phyloP scores from a whole-genome alignment of 2,113 vertebrate genomes.

The Chamaea fasciata region DNA sequence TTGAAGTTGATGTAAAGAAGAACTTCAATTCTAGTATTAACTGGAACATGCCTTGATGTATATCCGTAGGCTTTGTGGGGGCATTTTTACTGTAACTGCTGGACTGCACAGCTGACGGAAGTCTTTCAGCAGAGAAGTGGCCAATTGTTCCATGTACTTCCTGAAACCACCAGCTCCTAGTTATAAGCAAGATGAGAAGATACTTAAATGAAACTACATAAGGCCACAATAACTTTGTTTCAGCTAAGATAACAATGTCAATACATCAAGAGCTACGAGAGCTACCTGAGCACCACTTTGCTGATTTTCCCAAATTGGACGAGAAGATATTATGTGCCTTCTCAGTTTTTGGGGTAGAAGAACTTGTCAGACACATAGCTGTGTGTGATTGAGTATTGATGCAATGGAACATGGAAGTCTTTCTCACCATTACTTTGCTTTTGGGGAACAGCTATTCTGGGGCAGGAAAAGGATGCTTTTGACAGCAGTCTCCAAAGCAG shows the following conservation, averaged over 20 bases:
- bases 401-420: background rate
- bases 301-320: background rate
- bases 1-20: background rate
- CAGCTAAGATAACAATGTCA: background rate
- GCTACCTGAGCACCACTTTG: background rate
- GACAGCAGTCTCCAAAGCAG: background rate
- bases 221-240: background rate
- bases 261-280: background rate
- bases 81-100: background rate
- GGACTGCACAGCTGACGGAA: background rate
- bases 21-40: background rate
- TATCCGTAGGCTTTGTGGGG: background rate
- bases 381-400: background rate
- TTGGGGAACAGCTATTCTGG: background rate
- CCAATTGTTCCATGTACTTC: background rate
- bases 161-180: background rate
- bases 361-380: background rate
- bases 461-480: background rate
- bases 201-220: background rate
- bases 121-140: background rate
- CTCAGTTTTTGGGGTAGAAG: background rate
- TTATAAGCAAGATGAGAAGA: background rate
- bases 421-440: background rate
- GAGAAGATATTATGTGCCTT: background rate
- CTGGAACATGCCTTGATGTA: background rate